Evolutionary conservation across 2,113 vertebrate genomes (phyloP).

Genomic region (Daboia siamensis): DNA sequence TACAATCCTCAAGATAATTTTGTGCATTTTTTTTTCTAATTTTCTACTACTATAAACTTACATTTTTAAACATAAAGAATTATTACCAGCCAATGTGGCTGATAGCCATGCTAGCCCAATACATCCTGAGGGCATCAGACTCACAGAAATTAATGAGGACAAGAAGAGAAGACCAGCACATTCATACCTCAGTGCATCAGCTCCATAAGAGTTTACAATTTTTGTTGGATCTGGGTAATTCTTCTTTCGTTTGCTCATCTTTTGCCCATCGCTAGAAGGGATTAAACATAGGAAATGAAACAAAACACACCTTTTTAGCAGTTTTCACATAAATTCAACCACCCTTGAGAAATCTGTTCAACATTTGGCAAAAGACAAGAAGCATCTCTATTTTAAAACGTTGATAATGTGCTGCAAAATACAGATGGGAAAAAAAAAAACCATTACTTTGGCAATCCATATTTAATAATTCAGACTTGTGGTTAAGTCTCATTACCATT

Average conservation of each 20-base stretch:
- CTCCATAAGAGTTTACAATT: constrained; percentile 86
- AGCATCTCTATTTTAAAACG: background rate
- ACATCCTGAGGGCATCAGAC: background rate
- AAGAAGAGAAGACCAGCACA: background rate
- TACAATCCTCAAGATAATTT: background rate
- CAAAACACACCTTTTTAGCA: background rate
- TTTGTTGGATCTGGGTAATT: constrained; percentile 91
- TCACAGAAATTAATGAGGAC: background rate
- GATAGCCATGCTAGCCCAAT: background rate
- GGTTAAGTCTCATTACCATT: background rate
- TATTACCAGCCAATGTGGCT: background rate
- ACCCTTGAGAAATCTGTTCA: background rate
- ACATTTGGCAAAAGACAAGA: background rate
- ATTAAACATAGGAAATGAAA: background rate
- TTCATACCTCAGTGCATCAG: constrained; percentile 90
- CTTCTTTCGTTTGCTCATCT: constrained; percentile 99
- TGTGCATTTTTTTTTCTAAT: background rate
- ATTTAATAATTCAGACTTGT: background rate
- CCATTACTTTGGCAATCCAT: background rate
- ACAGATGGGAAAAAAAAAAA: background rate
- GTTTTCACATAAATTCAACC: background rate
- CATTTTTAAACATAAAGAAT: background rate
- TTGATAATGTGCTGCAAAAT: background rate
- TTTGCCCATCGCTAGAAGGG: constrained; percentile 90
- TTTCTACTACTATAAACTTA: background rate